Percentiles rank a stretch among this genome's conserved stretches.
Conservation (phyloP, 2,797 vertebrate species). For the Hyperoplus lanceolatus region DNA sequence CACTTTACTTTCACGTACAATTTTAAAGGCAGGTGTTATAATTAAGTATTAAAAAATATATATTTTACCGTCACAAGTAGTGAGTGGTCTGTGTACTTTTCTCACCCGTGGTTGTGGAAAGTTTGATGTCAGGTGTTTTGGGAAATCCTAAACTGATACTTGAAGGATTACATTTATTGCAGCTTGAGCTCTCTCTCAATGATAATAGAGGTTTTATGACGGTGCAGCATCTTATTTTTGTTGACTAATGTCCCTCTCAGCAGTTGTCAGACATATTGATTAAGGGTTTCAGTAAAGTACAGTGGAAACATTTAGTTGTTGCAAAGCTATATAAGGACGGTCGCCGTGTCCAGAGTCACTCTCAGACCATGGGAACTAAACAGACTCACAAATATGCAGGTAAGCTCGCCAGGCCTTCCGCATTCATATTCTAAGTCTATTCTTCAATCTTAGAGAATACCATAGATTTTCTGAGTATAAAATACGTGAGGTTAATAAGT, state of each 20-base stretch:
- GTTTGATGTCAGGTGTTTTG: conserved; percentile 68
- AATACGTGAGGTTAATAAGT: too few species aligned
- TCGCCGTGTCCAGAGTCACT: conserved; percentile 29
- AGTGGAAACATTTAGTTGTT: conserved; percentile 50
- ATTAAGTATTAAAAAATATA: too few species aligned
- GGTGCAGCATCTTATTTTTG: conserved; percentile 76
- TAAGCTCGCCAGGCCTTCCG: conserved; percentile 53
- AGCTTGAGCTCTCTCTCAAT: conserved; percentile 69
- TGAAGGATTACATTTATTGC: conserved; percentile 76
- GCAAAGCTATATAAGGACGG: conserved; percentile 73
- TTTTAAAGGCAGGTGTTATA: background rate
- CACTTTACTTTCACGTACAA: background rate
- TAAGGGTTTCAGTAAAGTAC: conserved; percentile 62
- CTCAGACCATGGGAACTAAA: conserved; percentile 69
- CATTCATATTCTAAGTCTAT: background rate
- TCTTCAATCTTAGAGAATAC: too few species aligned
- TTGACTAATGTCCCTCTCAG: conserved; percentile 74
- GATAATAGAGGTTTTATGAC: conserved; percentile 67
- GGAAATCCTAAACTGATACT: conserved; percentile 62
- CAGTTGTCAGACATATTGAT: conserved; percentile 51
- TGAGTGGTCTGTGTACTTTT: conserved; percentile 33
- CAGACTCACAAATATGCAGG: conserved; percentile 59
- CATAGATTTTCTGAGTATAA: too few species aligned
- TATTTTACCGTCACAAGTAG: background rate
- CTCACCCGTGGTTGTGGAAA: conserved; percentile 57